Base-by-base conservation (phyloP, 2,113 vertebrate genomes). In the Thalassarche chlororhynchos region DNA sequence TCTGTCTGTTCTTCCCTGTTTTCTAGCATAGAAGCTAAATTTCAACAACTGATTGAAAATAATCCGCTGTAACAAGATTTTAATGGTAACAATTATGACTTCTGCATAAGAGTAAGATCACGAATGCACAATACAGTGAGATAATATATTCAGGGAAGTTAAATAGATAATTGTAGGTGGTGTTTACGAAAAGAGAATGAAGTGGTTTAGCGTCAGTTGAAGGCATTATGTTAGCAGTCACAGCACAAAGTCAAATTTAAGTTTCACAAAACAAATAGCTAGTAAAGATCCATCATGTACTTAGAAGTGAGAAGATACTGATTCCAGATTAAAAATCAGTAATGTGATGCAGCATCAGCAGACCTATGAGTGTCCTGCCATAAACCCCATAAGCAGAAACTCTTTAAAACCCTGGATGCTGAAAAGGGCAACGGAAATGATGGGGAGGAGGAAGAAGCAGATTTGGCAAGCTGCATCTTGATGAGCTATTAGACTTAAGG, bases 41-140 rank as follows among this genome's bases (percentile, higher is more conserved):
- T 97, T 96, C 84, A 95, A 49, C 88, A 96, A 72, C 51, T 61
- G 64, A 90, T 93, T 91, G 91, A 95, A 96, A 97, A 69, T 95
- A 95, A 96, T 96, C 77, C 46, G 78, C 81, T 96, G 42, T 89
- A 97, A 96, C 61, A 95, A 28, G 75, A 92, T 98, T 93, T 96
- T 97, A 97, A 96, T 97, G 29, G 68, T 80, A 95, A 95, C 49
- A 95, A 97, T 96, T 94, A 54, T 58, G 76, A 76, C 8, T 96
- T 64, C 36, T 84, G 17, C 51, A 17, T 85, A 80, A 66, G 51
- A 83, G 16, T 80, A 76, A 83, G 51, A 82, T 62, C 51, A 84
- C 3, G 34, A 96, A 84, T 87, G 64, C 66, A 94, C 55, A 70
- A 87, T 70, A 49, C 46, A 87, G 70, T 31, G 25, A 68, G 58